Evolutionary conservation across 2,113 vertebrate genomes (phyloP).

Genomic region (Meriones unguiculatus): DNA sequence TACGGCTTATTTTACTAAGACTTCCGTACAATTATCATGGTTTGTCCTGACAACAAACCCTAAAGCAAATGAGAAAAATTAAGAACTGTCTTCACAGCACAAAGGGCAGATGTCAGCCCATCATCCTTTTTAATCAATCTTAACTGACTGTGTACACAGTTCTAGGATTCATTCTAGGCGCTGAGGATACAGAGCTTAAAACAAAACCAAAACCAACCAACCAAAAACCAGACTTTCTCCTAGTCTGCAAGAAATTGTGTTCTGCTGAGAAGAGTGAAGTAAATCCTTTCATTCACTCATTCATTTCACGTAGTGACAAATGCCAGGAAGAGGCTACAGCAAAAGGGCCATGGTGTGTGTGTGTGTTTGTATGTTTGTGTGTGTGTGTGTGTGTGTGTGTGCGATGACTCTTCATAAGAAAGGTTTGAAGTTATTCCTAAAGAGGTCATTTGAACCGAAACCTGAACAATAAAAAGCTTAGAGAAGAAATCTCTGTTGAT

Average conservation of each 20-base stretch:
- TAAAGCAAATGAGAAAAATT: background rate
- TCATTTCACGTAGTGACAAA: background rate
- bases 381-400: background rate
- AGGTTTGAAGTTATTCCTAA: background rate
- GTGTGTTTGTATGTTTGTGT: background rate
- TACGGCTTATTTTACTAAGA: background rate
- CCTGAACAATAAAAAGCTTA: background rate
- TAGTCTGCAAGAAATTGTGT: background rate
- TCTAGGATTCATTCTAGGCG: background rate
- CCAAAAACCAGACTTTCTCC: background rate
- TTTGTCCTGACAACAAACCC: background rate
- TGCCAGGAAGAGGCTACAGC: background rate
- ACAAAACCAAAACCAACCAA: too few species aligned
- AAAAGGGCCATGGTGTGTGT: rapidly evolving
- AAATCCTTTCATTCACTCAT: background rate
- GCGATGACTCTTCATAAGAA: background rate
- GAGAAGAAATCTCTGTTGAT: background rate
- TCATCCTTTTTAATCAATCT: background rate
- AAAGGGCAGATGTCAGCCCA: background rate
- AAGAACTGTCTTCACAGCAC: background rate
- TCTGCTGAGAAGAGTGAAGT: background rate
- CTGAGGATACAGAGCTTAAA: background rate
- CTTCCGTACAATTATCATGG: background rate
- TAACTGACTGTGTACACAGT: background rate
- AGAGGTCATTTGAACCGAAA: background rate